Percentiles rank a stretch among this genome's conserved stretches.
These are phyloP conservation scores for Cheilosia soror DNA, from an alignment of 2,888 invertebrate species.

Conservation along the genomic window DNA sequence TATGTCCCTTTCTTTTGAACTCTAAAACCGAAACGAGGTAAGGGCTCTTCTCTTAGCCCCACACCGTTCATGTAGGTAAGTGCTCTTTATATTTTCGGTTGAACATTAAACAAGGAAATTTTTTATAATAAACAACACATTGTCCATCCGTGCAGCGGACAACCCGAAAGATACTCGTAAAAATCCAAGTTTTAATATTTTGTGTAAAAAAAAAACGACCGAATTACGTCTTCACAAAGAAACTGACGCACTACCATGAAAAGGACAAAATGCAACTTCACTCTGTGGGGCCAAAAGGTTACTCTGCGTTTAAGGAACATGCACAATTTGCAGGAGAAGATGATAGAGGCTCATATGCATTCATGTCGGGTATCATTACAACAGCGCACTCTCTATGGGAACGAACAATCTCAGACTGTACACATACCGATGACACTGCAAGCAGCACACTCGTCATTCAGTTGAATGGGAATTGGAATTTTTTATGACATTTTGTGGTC, in stretches of 20 bases:
- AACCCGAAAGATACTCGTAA: constrained; percentile 39
- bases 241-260: constrained; percentile 17
- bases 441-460: constrained; percentile 43
- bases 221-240: constrained; percentile 21
- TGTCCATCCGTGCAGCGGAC: constrained; percentile 36
- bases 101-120: constrained; percentile 55
- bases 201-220: constrained; percentile 15
- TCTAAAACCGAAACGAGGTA: constrained; percentile 45
- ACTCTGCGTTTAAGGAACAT: constrained; percentile 36
- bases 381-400: constrained; percentile 22
- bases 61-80: constrained; percentile 49
- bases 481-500: constrained; percentile 63
- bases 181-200: constrained; percentile 56
- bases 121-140: constrained; percentile 44
- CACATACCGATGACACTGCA: background rate
- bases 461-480: constrained; percentile 56
- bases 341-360: constrained; percentile 38
- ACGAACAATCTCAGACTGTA: constrained; percentile 20
- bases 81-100: constrained; percentile 60
- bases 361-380: constrained; percentile 38
- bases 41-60: constrained; percentile 60
- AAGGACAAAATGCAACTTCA: constrained; percentile 64
- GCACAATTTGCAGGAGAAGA: constrained; percentile 6
- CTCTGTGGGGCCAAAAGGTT: constrained; percentile 56
- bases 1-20: constrained; percentile 46